These are phyloP conservation scores for Lasioglossum pauxillum DNA, from an alignment of 2,888 invertebrate genomes.

Conservation along the genomic window DNA sequence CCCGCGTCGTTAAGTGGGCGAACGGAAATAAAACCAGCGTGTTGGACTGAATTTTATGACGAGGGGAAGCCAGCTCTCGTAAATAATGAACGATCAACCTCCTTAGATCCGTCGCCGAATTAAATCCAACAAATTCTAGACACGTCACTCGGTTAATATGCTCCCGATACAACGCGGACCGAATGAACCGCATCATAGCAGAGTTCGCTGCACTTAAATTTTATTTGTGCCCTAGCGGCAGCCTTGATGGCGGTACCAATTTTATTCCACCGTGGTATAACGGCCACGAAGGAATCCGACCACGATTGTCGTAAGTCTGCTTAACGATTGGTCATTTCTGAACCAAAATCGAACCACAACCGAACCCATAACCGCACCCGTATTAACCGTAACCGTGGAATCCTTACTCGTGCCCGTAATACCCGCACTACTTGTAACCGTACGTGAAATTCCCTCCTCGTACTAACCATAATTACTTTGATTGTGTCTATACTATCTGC, in stretches of 20 bases:
- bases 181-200: too few relatives aligned
- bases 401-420: constrained; percentile 9
- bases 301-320: not conserved
- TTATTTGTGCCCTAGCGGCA: not conserved
- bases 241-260: not conserved
- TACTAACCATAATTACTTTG: not conserved
- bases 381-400: constrained; percentile 15
- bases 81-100: not conserved
- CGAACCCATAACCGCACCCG: constrained; percentile 10
- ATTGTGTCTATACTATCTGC: not conserved
- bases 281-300: not conserved
- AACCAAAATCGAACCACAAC: not conserved
- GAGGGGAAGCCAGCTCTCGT: too few relatives aligned
- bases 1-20: constrained; percentile 33
- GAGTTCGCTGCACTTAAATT: not conserved
- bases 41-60: not conserved
- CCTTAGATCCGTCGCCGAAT: constrained; percentile 12
- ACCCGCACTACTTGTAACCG: constrained; percentile 10
- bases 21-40: constrained; percentile 26
- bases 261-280: not conserved
- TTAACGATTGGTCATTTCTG: constrained; percentile 4
- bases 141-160: not conserved
- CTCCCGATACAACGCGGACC: too few relatives aligned
- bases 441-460: constrained; percentile 3
- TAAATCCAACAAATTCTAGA: not conserved